A percentile compares a stretch with the other conserved stretches of the same genome.
Evolutionary conservation across 2,888 invertebrate genomes (phyloP).

Genomic region (Anarsia innoxiella): DNA sequence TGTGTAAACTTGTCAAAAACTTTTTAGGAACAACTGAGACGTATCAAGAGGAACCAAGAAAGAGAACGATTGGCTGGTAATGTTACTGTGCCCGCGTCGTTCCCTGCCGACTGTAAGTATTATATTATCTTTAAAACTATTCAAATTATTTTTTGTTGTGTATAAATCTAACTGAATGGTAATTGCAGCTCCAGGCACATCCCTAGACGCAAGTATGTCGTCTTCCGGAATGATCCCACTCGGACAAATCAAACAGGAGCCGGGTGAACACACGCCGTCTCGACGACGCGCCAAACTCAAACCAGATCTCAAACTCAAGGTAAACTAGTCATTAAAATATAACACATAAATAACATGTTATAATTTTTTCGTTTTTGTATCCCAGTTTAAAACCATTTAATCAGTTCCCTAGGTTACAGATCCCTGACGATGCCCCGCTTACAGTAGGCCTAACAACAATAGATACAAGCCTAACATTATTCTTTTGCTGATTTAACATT

Average conservation of each 20-base stretch:
- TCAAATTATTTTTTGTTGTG: no score
- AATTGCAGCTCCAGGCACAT: constrained; percentile 29
- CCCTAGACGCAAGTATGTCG: constrained; percentile 42
- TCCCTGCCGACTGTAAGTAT: constrained; percentile 45
- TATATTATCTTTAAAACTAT: no score
- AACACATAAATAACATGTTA: neutral
- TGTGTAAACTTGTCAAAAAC: no score
- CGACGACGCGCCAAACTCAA: constrained; percentile 90
- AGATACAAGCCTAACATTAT: constrained; percentile 9
- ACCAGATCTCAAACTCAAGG: constrained; percentile 88
- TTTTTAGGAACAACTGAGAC: constrained; percentile 87
- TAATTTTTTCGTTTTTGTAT: no score
- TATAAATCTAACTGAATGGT: neutral
- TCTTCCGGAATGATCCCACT: constrained; percentile 53
- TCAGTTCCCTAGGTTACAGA: constrained; percentile 6
- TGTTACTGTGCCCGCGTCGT: constrained; percentile 43
- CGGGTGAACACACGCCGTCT: constrained; percentile 76
- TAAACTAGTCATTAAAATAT: constrained; percentile 27
- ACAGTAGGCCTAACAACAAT: constrained; percentile 11
- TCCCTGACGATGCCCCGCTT: constrained; percentile 7
- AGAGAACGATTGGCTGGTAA: constrained; percentile 81
- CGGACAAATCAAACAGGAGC: constrained; percentile 69
- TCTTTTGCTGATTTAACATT: constrained; percentile 17
- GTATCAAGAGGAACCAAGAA: constrained; percentile 96
- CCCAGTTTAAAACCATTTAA: no score